Conservation (phyloP, 2,797 vertebrate genomes). For the Arnoldichthys spilopterus region DNA sequence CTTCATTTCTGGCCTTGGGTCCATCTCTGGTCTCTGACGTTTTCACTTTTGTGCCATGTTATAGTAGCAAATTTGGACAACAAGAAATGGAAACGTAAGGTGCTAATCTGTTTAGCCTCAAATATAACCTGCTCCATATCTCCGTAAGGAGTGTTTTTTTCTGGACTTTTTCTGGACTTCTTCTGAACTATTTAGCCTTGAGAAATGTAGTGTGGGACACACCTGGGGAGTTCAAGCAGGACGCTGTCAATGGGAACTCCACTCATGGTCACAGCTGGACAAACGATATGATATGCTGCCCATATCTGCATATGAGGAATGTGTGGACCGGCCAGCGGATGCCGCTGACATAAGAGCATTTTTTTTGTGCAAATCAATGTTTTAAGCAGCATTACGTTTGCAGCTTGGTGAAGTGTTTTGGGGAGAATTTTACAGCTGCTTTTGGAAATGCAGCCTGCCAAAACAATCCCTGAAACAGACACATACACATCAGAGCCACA, state of each 20-base stretch:
- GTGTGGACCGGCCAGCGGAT: slow-evolving; percentile 16
- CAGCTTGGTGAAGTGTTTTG: slow-evolving; percentile 2
- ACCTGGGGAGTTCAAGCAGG: slow-evolving; percentile 49
- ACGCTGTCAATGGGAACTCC: slow-evolving; percentile 51
- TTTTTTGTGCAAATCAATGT: slow-evolving; percentile 1
- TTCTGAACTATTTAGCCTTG: slow-evolving; percentile 15
- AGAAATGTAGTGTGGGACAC: slow-evolving; percentile 46
- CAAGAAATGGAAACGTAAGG: slow-evolving; percentile 48
- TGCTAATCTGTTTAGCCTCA: slow-evolving; percentile 45
- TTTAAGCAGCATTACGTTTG: neutral
- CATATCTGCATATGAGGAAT: slow-evolving; percentile 33
- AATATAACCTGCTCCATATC: neutral
- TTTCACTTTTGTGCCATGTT: slow-evolving; percentile 23
- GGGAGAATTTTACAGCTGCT: slow-evolving; percentile 22
- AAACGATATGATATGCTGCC: slow-evolving; percentile 33
- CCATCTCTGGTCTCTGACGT: slow-evolving; percentile 9
- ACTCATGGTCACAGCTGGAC: slow-evolving; percentile 55
- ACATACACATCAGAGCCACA: slow-evolving; percentile 17
- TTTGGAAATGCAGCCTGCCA: slow-evolving; percentile 37
- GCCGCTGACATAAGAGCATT: slow-evolving; percentile 16
- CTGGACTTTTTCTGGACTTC: neutral
- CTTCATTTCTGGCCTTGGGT: neutral
- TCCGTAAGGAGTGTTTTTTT: neutral
- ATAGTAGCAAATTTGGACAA: slow-evolving; percentile 30
- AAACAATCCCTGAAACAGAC: slow-evolving; percentile 24